These are phyloP conservation scores for Propithecus deckenii DNA, from an alignment of 2,797 vertebrate genomes.

Conservation along the genomic window DNA sequence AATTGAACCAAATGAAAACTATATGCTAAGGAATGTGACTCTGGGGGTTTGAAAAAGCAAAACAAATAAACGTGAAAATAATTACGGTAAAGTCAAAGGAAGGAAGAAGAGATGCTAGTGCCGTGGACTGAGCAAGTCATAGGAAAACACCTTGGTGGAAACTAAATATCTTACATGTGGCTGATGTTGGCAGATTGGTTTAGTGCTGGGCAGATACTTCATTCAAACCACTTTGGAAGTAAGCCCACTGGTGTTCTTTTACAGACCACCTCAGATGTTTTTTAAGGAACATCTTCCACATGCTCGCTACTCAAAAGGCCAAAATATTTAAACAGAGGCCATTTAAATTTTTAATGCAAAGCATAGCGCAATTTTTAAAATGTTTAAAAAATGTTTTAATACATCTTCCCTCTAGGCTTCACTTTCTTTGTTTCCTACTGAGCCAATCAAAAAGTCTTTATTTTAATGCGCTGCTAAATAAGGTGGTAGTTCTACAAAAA, in stretches of 20 bases:
- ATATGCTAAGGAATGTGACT: conserved; percentile 61
- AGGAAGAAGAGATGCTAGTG: background rate
- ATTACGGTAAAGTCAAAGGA: background rate
- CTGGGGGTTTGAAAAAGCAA: conserved; percentile 12
- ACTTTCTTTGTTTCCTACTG: conserved; percentile 35
- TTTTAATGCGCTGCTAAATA: conserved; percentile 70
- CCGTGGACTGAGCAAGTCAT: background rate
- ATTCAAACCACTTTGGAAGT: background rate
- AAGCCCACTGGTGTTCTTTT: background rate
- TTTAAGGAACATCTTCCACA: background rate
- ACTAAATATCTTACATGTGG: fast-evolving
- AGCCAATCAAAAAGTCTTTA: conserved; percentile 60
- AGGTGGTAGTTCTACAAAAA: conserved; percentile 64
- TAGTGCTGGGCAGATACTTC: fast-evolving
- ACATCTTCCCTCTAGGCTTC: background rate
- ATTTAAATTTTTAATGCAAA: background rate
- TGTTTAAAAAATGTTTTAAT: background rate
- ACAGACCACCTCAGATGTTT: no score
- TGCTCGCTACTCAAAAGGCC: background rate
- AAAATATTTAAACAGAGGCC: background rate
- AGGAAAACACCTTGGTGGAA: fast-evolving
- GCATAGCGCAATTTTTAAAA: background rate
- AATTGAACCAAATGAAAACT: conserved; percentile 78
- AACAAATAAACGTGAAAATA: conserved; percentile 23
- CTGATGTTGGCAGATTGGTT: fast-evolving